Evolutionary conservation across 2,113 vertebrate genomes (phyloP).

Genomic region (Ancistrus triradiatus): DNA sequence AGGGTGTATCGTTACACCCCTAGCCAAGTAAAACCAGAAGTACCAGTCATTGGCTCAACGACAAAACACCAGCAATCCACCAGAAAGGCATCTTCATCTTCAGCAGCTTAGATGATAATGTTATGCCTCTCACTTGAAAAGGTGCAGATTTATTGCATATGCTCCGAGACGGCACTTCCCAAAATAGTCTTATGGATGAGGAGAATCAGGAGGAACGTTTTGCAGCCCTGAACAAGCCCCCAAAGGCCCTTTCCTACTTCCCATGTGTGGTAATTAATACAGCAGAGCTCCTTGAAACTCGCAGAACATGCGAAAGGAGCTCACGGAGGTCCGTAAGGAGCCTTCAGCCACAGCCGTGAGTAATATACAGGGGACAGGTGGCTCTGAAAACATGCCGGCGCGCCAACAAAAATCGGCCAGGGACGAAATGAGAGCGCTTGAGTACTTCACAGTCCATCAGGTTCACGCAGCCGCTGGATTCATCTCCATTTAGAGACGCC

Average conservation of each 20-base stretch:
- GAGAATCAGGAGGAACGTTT: too few species aligned
- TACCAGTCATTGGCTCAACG: too few species aligned
- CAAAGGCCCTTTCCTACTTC: constrained; percentile 22
- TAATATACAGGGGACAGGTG: constrained; percentile 28
- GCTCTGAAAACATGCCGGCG: constrained; percentile 4
- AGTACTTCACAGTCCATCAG: constrained; percentile 35
- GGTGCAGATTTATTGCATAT: constrained; percentile 25
- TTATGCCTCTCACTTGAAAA: not conserved
- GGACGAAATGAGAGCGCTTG: constrained; percentile 38
- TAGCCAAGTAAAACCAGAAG: too few species aligned
- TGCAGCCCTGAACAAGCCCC: constrained; percentile 47
- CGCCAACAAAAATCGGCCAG: constrained; percentile 27
- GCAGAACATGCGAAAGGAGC: not conserved
- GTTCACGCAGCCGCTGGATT: constrained; percentile 34
- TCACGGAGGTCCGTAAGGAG: not conserved
- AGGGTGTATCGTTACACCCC: too few species aligned
- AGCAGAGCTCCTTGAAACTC: constrained; percentile 52
- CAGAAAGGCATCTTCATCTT: too few species aligned
- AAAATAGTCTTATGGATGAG: too few species aligned
- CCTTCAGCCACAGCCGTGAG: not conserved
- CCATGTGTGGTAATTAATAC: constrained; percentile 60
- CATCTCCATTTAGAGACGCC: constrained; percentile 45
- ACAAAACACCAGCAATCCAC: too few species aligned
- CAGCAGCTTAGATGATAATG: not conserved
- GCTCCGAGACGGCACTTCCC: constrained; percentile 24